Percentiles rank a stretch among this genome's conserved stretches.
phyloP scores from a whole-genome alignment of 2,888 invertebrate species.

The Colostygia pectinataria region DNA sequence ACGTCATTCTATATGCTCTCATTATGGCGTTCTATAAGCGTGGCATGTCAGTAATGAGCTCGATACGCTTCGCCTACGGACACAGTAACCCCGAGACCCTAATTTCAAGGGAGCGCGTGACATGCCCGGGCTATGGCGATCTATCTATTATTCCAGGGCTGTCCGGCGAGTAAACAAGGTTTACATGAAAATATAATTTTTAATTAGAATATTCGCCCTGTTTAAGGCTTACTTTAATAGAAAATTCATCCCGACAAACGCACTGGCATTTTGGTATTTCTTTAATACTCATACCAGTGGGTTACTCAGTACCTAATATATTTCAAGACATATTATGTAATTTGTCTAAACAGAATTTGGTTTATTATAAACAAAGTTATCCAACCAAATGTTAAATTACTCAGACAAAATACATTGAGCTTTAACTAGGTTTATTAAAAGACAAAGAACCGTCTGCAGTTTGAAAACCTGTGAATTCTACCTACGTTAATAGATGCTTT shows the following conservation, averaged over 20 bases:
- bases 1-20: slow-evolving; percentile 21
- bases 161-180: slow-evolving; percentile 16
- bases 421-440: slow-evolving; percentile 14
- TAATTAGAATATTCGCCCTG: slow-evolving; percentile 1
- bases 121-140: slow-evolving; percentile 17
- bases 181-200: slow-evolving; percentile 19
- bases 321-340: too few species aligned
- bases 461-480: slow-evolving; percentile 3
- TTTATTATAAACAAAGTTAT: slow-evolving; percentile 14
- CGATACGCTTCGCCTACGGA: slow-evolving; percentile 28
- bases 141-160: slow-evolving; percentile 29
- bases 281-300: too few species aligned
- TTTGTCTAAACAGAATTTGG: slow-evolving; percentile 1
- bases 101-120: slow-evolving; percentile 23
- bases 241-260: background rate
- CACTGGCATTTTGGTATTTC: too few species aligned
- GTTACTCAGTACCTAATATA: too few species aligned
- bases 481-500: background rate
- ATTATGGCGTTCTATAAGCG: slow-evolving; percentile 28
- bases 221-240: background rate
- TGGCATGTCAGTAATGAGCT: slow-evolving; percentile 28
- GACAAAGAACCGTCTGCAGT: slow-evolving; percentile 18
- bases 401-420: slow-evolving; percentile 22
- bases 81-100: slow-evolving; percentile 28
- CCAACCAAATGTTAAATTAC: slow-evolving; percentile 24